A percentile compares a stretch with the other conserved stretches of the same genome.
phyloP scores from a whole-genome alignment of 2,113 vertebrate genomes.

The Chlorodrepanis virens region DNA sequence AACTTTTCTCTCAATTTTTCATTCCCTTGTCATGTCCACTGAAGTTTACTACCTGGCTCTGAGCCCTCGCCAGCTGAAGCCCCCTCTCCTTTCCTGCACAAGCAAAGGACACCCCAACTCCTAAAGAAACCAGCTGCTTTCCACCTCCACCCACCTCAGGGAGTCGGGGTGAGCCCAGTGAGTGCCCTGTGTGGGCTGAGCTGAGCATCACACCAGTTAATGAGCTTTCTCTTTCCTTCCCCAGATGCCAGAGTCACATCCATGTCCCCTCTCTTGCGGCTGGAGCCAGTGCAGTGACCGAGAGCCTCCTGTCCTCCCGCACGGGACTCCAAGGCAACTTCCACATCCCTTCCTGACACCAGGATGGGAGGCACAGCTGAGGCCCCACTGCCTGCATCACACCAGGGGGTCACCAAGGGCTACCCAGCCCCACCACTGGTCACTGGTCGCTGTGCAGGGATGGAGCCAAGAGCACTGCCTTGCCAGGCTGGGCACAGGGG shows the following conservation, averaged over 20 bases:
- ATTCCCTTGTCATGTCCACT: background rate
- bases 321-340: background rate
- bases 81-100: background rate
- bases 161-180: rapidly evolving
- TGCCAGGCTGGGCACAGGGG: rapidly evolving
- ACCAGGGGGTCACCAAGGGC: background rate
- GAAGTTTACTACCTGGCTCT: background rate
- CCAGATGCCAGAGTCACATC: slow-evolving; percentile 25
- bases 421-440: background rate
- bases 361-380: background rate
- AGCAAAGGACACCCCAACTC: background rate
- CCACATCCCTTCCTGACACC: background rate
- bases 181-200: background rate
- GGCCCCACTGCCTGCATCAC: rapidly evolving
- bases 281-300: background rate
- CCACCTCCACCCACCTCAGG: background rate
- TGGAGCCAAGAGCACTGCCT: background rate
- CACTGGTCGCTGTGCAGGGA: rapidly evolving
- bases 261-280: background rate
- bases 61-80: background rate
- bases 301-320: background rate
- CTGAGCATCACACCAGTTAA: background rate
- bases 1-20: background rate
- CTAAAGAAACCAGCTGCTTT: background rate
- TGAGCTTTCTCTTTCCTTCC: background rate